A percentile compares a stretch with the other conserved stretches of the same genome.
Evolutionary conservation across 2,113 vertebrate species (phyloP).

Genomic region (human): DNA sequence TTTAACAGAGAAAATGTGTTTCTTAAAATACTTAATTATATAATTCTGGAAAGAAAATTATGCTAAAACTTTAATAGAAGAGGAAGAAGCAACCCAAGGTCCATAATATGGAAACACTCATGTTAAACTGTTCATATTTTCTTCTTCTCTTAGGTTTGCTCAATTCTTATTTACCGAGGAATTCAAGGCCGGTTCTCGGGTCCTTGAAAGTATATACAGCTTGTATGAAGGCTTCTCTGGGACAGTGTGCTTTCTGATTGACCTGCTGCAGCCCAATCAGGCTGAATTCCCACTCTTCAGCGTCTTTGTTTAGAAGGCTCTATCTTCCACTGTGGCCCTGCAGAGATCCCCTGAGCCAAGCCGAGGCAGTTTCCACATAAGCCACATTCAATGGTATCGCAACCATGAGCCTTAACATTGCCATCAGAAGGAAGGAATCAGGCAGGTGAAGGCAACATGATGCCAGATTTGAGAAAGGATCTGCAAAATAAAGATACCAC

Average conservation of each 20-base stretch:
- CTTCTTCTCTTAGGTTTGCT: conserved; percentile 87
- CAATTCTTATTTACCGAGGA: conserved; percentile 94
- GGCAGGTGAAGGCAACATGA: conserved; percentile 50
- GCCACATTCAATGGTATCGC: conserved; percentile 75
- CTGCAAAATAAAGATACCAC: conserved; percentile 16
- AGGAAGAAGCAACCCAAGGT: conserved; percentile 1
- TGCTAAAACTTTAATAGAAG: conserved; percentile 34
- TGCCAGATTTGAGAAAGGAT: conserved; percentile 62
- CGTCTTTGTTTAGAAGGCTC: conserved; percentile 89
- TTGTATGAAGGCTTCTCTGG: conserved; percentile 93
- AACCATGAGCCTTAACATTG: conserved; percentile 82
- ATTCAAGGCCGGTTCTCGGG: conserved; percentile 89
- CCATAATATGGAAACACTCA: background rate
- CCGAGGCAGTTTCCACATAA: conserved; percentile 75
- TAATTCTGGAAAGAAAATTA: conserved; percentile 37
- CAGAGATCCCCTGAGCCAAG: conserved; percentile 63
- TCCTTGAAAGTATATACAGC: conserved; percentile 89
- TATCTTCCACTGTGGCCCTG: conserved; percentile 30
- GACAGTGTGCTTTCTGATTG: conserved; percentile 92
- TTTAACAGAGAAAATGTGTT: background rate
- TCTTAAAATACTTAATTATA: conserved; percentile 47
- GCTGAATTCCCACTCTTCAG: conserved; percentile 94
- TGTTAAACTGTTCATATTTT: conserved; percentile 35
- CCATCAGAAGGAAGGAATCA: conserved; percentile 26
- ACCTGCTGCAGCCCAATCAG: conserved; percentile 91